Base-by-base conservation (phyloP, 2,797 vertebrate genomes). In the Enteromius paludinosus region DNA sequence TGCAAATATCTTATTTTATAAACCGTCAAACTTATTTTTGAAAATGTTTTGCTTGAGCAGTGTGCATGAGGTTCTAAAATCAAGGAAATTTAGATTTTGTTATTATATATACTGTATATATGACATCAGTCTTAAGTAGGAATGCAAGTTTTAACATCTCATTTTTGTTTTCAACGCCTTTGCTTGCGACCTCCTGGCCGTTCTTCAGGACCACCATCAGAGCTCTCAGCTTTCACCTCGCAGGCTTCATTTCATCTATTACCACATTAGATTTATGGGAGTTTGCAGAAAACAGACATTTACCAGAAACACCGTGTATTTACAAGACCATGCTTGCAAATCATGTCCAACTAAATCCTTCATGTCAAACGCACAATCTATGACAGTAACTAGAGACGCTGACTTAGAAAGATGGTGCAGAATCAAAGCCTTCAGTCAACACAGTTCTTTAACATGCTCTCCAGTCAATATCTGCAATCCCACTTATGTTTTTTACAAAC, bases 241-340 rank as follows among this genome's bases (percentile, higher is more conserved):
- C n/a, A 47, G 38, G 35, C 38, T 20, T 81, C 43, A 38, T 49
- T 61, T 81, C 1, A 25, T 45, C 41, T 72, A 47, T 81, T 81
- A 81, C 20, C 54, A 47, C 54, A 33, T 47, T 41, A 49, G 69
- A 81, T 74, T 74, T 81, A 81, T 65, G n/a, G 17, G 5, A 73
- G n/a, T 38, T 70, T 11, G 23, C 49, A 77, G 35, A 65, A 78
- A 82, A 68, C 4, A 20, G 49, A 49, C 30, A 47, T 68, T 56
- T 73, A 68, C 45, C 69, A 41, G 76, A 66, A 64, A 65, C 81
- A 65, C 7, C 41, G 54, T 64, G 70, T 33, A 43, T 38, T 70
- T 69, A 80, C 68, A 62, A 62, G 78, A 71, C 14, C 10, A 33
- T 71, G 66, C 79, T 47, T 72, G 68, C 28, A 62, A 81, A 61